Conservation (phyloP, 1,140 invertebrate species). For the Euura lappo region DNA sequence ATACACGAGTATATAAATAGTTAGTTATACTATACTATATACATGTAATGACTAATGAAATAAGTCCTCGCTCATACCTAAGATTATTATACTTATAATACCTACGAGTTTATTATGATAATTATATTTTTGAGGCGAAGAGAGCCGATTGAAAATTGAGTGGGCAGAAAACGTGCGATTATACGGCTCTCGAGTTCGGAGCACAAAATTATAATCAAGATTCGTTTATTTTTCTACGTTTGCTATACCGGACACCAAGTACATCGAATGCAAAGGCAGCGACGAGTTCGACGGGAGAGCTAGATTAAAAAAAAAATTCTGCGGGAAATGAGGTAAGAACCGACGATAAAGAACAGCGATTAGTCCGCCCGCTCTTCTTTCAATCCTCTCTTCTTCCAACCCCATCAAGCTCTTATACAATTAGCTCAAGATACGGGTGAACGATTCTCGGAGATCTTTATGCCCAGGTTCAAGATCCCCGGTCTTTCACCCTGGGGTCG, state of each 20-base stretch:
- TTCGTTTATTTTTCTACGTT: neutral
- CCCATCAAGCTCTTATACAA: neutral
- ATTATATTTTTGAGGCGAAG: neutral
- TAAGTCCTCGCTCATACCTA: constrained; percentile 1
- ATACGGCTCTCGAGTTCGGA: neutral
- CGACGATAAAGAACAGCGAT: neutral
- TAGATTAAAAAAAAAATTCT: neutral
- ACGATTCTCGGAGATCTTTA: neutral
- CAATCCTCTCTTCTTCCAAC: neutral
- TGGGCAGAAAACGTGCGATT: neutral
- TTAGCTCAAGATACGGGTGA: neutral
- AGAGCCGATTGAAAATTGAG: neutral
- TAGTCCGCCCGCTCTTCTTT: neutral
- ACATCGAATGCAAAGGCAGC: neutral
- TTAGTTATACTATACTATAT: neutral
- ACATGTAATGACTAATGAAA: neutral
- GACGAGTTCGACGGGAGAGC: neutral
- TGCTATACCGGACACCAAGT: neutral
- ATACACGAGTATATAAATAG: neutral
- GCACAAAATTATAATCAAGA: neutral
- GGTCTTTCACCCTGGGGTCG: neutral
- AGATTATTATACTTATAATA: neutral
- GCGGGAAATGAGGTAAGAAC: neutral
- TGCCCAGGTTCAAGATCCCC: neutral
- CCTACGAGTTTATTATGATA: neutral